Percentiles rank a stretch among this genome's conserved stretches.
These are phyloP conservation scores for Smutsia temminckii DNA, from an alignment of 2,797 vertebrate species.

Conservation along the genomic window DNA sequence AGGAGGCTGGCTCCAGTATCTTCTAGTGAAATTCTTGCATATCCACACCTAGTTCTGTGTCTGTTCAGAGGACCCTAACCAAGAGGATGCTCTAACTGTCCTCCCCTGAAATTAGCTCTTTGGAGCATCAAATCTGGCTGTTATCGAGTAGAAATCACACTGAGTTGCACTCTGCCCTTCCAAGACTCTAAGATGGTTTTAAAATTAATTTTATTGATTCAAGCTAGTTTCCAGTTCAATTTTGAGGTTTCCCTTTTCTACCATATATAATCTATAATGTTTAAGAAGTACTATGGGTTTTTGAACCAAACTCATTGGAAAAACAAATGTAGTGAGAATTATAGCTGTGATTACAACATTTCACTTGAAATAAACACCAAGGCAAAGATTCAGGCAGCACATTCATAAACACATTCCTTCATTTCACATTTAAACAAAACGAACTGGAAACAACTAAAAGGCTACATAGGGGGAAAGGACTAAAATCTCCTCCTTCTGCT, in stretches of 20 bases:
- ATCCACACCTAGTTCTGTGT: neutral
- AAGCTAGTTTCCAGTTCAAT: neutral
- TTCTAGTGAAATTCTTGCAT: neutral
- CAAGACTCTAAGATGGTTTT: neutral
- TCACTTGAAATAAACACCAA: slow-evolving; percentile 51
- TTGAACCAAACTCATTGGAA: neutral
- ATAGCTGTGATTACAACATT: slow-evolving; percentile 28
- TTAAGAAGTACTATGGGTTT: neutral
- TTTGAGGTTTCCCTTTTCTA: slow-evolving; percentile 27
- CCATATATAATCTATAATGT: slow-evolving; percentile 14
- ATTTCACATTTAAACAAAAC: slow-evolving; percentile 43
- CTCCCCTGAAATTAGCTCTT: neutral
- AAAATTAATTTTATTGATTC: slow-evolving; percentile 7
- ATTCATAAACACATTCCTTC: slow-evolving; percentile 14
- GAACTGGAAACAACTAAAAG: slow-evolving; percentile 5
- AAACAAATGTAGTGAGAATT: slow-evolving; percentile 19
- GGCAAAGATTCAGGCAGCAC: slow-evolving; percentile 28
- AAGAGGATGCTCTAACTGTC: neutral
- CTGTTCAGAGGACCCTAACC: neutral
- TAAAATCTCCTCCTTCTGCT: neutral
- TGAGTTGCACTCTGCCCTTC: neutral
- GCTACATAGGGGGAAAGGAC: neutral
- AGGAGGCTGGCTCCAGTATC: neutral
- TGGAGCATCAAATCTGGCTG: neutral
- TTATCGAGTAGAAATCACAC: neutral